phyloP scores from a whole-genome alignment of 2,113 vertebrate genomes.

The Varanus salvator region DNA sequence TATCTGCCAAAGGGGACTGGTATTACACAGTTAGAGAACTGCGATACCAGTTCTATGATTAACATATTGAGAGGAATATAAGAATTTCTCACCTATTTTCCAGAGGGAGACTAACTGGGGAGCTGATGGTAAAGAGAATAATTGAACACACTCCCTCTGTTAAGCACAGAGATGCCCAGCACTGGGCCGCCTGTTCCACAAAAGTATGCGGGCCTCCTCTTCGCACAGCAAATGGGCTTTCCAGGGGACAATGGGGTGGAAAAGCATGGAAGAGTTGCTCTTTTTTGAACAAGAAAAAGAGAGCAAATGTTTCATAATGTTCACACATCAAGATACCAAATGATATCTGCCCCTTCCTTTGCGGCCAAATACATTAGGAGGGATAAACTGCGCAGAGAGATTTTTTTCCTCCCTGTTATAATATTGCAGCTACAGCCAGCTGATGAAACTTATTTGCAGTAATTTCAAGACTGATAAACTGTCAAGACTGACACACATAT shows the following conservation, averaged over 20 bases:
- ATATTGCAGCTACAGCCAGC: not conserved
- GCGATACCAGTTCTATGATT: slow-evolving; percentile 86
- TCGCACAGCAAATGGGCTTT: slow-evolving; percentile 51
- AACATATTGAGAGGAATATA: slow-evolving; percentile 86
- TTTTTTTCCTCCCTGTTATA: not conserved
- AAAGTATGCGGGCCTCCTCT: slow-evolving; percentile 52
- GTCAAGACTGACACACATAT: too few species aligned
- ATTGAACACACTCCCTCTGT: slow-evolving; percentile 76
- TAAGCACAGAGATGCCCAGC: slow-evolving; percentile 61
- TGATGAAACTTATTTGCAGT: not conserved
- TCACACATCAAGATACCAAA: not conserved
- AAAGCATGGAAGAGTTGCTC: slow-evolving; percentile 9
- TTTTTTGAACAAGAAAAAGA: slow-evolving; percentile 7
- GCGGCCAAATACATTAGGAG: not conserved
- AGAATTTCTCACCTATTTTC: slow-evolving; percentile 84
- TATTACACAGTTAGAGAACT: slow-evolving; percentile 85
- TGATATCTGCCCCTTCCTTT: slow-evolving; percentile 18
- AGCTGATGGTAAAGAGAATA: slow-evolving; percentile 76
- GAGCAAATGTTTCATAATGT: slow-evolving; percentile 19
- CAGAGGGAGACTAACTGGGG: slow-evolving; percentile 77
- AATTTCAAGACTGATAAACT: not conserved
- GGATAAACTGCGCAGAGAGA: not conserved
- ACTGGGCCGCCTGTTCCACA: slow-evolving; percentile 42
- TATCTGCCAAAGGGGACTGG: slow-evolving; percentile 88
- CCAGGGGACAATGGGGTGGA: slow-evolving; percentile 49